These are phyloP conservation scores for Cyclura pinguis DNA, from an alignment of 2,797 vertebrate genomes.

Conservation along the genomic window DNA sequence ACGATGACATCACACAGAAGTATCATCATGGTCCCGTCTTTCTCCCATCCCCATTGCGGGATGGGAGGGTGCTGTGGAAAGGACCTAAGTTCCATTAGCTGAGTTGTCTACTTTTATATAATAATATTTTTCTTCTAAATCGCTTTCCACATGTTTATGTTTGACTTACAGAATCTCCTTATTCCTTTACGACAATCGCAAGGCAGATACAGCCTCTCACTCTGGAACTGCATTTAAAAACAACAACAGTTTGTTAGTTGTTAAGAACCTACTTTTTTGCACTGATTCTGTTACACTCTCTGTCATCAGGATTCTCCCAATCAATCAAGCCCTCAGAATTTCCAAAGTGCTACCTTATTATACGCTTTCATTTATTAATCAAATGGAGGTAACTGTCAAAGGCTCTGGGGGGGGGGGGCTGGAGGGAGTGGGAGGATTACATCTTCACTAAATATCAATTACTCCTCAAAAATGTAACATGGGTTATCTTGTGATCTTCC, in stretches of 20 bases:
- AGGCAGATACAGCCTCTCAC: no score
- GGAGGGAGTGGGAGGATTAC: not conserved
- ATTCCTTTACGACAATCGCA: not conserved
- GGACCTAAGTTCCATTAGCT: not conserved
- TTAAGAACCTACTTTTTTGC: not conserved
- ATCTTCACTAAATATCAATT: constrained; percentile 27
- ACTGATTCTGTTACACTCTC: not conserved
- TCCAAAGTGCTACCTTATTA: not conserved
- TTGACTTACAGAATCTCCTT: not conserved
- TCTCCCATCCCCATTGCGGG: no score
- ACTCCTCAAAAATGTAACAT: constrained; percentile 28
- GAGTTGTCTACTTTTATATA: not conserved
- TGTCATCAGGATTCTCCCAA: not conserved
- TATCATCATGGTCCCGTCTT: no score
- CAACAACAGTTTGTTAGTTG: not conserved
- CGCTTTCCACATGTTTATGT: not conserved
- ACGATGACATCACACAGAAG: no score
- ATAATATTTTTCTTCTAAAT: not conserved
- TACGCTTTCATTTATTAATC: not conserved
- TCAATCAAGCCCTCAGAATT: no score
- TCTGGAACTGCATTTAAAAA: not conserved
- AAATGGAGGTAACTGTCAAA: not conserved
- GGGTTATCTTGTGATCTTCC: not conserved
- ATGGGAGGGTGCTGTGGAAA: no score
- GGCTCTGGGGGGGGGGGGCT: not conserved